These are phyloP conservation scores for Rhingia campestris DNA, from an alignment of 2,888 invertebrate genomes.

Conservation along the genomic window DNA sequence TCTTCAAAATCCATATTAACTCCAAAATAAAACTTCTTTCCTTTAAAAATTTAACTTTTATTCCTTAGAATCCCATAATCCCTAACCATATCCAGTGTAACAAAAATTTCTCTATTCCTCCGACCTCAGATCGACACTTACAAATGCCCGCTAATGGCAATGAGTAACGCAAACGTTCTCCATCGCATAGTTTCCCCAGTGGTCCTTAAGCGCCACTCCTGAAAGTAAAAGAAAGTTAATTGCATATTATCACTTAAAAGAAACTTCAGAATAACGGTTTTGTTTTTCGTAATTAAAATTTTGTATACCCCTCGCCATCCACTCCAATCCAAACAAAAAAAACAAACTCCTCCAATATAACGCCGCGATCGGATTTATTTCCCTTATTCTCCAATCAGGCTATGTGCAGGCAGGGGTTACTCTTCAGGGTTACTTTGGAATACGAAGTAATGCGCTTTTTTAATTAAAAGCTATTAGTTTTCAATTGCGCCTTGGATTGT, in stretches of 20 bases:
- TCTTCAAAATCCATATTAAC: not conserved
- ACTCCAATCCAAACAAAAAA: too few relatives aligned
- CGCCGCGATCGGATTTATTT: conserved; percentile 62
- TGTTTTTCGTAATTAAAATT: conserved; percentile 48
- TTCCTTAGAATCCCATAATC: not conserved
- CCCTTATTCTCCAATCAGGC: not conserved
- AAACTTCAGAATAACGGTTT: conserved; percentile 25
- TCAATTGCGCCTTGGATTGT: conserved; percentile 50
- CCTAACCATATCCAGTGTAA: conserved; percentile 6
- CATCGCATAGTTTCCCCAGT: not conserved
- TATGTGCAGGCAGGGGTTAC: not conserved
- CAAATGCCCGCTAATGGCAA: conserved; percentile 31
- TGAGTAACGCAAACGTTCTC: not conserved
- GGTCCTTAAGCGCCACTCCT: not conserved
- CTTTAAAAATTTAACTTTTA: too few relatives aligned
- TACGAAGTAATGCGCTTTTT: conserved; percentile 61
- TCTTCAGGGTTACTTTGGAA: conserved; percentile 14
- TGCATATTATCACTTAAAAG: conserved; percentile 61
- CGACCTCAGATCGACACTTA: conserved; percentile 14
- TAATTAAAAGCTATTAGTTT: conserved; percentile 70
- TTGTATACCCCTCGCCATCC: conserved; percentile 25
- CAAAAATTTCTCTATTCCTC: conserved; percentile 4
- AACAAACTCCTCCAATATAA: too few relatives aligned
- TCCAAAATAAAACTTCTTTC: conserved; percentile 8
- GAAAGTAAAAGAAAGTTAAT: conserved; percentile 62